These are phyloP conservation scores for Brienomyrus longianalis DNA, from an alignment of 2,113 vertebrate genomes.

Conservation along the genomic window DNA sequence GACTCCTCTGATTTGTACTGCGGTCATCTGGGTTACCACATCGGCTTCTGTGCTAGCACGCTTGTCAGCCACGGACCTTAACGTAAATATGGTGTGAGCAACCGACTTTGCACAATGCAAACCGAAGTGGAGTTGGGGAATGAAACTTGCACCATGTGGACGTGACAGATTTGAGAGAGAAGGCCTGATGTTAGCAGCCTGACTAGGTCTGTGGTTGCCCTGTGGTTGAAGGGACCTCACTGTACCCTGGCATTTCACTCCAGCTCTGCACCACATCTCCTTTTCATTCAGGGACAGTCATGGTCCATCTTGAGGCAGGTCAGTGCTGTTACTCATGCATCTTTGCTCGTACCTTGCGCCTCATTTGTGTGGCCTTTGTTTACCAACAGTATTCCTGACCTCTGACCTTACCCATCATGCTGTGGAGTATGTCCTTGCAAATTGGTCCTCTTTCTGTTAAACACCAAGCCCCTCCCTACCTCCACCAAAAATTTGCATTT, in stretches of 20 bases:
- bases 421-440: not conserved
- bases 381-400: not conserved
- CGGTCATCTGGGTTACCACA: not conserved
- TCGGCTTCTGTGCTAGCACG: not conserved
- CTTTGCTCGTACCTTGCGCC: not conserved
- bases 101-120: not conserved
- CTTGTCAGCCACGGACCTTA: not conserved
- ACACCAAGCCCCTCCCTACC: not conserved
- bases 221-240: not conserved
- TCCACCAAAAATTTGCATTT: not conserved
- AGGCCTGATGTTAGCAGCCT: not conserved
- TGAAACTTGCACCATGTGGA: not conserved
- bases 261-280: not conserved
- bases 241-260: not conserved
- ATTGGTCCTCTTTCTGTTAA: not conserved
- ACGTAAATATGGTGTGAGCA: not conserved
- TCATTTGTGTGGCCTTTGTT: not conserved
- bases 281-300: not conserved
- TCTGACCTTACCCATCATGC: not conserved
- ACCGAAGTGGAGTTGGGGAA: slow-evolving; percentile 21
- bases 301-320: not conserved
- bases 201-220: not conserved
- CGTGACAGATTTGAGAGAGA: slow-evolving; percentile 37
- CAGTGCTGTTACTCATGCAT: not conserved
- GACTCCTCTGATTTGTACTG: not conserved